Conservation (phyloP, 2,797 vertebrate genomes). For the Enoplosus armatus region DNA sequence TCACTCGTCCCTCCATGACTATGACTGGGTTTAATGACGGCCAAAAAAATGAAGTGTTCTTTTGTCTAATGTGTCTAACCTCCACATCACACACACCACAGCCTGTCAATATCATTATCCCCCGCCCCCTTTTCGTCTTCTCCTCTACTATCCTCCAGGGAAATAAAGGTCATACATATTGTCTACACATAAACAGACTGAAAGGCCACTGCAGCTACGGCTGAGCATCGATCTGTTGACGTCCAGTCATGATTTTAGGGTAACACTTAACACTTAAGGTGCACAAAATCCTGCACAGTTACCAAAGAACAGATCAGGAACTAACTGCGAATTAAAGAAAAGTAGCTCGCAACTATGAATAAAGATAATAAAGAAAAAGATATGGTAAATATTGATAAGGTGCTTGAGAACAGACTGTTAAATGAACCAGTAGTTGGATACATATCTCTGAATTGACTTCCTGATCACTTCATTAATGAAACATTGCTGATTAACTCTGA, state of each 20-base stretch:
- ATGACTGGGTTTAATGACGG: background rate
- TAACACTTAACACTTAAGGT: background rate
- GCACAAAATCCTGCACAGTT: background rate
- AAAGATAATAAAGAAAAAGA: too few relatives aligned
- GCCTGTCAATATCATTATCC: background rate
- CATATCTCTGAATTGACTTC: background rate
- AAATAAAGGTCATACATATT: slow-evolving; percentile 35
- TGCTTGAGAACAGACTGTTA: background rate
- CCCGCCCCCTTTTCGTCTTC: background rate
- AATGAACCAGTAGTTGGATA: background rate
- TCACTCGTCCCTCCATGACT: background rate
- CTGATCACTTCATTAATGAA: background rate
- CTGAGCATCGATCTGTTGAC: background rate
- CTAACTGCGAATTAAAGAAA: background rate
- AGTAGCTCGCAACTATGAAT: background rate
- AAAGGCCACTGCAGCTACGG: background rate
- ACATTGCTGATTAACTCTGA: slow-evolving; percentile 7
- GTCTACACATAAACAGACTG: slow-evolving; percentile 7
- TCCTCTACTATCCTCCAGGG: slow-evolving; percentile 2
- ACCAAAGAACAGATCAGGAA: background rate
- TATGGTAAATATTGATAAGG: background rate
- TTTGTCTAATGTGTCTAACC: background rate
- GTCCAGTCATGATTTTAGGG: slow-evolving; percentile 9
- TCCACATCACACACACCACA: slow-evolving; percentile 5
- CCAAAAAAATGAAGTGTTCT: background rate